Evolutionary conservation across 1,140 invertebrate species (phyloP).

Genomic region (Lineus longissimus): DNA sequence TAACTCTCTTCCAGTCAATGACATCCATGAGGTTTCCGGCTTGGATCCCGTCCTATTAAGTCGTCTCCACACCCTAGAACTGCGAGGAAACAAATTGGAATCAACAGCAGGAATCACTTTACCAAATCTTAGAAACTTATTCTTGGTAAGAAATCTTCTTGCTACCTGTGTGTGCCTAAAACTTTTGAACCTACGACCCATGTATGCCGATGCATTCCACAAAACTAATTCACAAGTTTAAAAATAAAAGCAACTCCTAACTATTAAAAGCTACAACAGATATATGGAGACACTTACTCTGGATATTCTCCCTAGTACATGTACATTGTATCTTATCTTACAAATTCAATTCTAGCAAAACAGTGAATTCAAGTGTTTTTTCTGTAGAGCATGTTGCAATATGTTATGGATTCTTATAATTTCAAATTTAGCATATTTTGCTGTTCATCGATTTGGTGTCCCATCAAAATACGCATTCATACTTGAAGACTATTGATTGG

Average conservation of each 20-base stretch:
- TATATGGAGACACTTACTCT: too few species aligned
- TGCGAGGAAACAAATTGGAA: slow-evolving; percentile 48
- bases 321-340: too few species aligned
- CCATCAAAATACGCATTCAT: too few species aligned
- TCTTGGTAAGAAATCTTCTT: slow-evolving; percentile 41
- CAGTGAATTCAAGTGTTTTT: too few species aligned
- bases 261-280: too few species aligned
- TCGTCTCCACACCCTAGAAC: slow-evolving; percentile 47
- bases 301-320: too few species aligned
- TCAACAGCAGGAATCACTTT: slow-evolving; percentile 46
- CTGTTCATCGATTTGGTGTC: too few species aligned
- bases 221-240: too few species aligned
- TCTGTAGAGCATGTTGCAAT: neutral
- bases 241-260: too few species aligned
- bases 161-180: slow-evolving; percentile 3
- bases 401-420: neutral
- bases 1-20: slow-evolving; percentile 35
- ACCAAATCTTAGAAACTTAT: slow-evolving; percentile 51
- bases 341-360: too few species aligned
- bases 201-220: too few species aligned
- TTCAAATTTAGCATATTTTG: neutral
- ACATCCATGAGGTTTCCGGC: slow-evolving; percentile 34
- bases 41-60: slow-evolving; percentile 37
- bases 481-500: too few species aligned
- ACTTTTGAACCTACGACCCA: neutral